phyloP scores from a whole-genome alignment of 1,140 invertebrate genomes.

The Calephelis nemesis region DNA sequence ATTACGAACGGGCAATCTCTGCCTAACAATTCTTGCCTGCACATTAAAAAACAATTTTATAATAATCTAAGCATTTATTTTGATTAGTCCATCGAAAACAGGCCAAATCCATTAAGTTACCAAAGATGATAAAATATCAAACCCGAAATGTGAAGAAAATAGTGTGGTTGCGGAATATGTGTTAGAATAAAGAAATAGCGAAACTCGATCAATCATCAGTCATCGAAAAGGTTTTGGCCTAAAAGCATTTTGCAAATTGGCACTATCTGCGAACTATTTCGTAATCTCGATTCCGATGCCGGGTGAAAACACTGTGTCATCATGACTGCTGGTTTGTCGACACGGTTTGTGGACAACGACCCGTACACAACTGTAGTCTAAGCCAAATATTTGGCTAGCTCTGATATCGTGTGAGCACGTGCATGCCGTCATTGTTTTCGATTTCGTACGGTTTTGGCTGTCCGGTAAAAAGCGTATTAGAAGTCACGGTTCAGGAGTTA shows the following conservation, averaged over 20 bases:
- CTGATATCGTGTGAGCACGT: not conserved
- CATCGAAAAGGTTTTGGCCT: constrained; percentile 3
- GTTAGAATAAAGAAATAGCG: not conserved
- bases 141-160: not conserved
- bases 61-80: too few relatives aligned
- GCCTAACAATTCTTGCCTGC: too few relatives aligned
- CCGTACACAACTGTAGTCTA: constrained; percentile 24
- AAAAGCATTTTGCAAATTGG: constrained; percentile 5
- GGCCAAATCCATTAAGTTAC: too few relatives aligned
- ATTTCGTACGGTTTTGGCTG: not conserved
- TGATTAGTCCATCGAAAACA: too few relatives aligned
- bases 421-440: not conserved
- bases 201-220: constrained; percentile 2
- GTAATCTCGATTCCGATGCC: constrained; percentile 28
- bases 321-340: constrained; percentile 50
- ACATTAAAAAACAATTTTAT: too few relatives aligned
- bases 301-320: constrained; percentile 41
- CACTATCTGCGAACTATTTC: constrained; percentile 28
- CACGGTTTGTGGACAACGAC: constrained; percentile 50
- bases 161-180: not conserved
- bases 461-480: too few relatives aligned
- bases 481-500: too few relatives aligned
- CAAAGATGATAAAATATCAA: too few relatives aligned
- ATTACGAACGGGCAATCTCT: too few relatives aligned
- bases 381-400: constrained; percentile 4